Percentiles rank a stretch among this genome's conserved stretches.
Evolutionary conservation across 2,888 invertebrate genomes (phyloP).

Genomic region (Scrobipalpa costella): DNA sequence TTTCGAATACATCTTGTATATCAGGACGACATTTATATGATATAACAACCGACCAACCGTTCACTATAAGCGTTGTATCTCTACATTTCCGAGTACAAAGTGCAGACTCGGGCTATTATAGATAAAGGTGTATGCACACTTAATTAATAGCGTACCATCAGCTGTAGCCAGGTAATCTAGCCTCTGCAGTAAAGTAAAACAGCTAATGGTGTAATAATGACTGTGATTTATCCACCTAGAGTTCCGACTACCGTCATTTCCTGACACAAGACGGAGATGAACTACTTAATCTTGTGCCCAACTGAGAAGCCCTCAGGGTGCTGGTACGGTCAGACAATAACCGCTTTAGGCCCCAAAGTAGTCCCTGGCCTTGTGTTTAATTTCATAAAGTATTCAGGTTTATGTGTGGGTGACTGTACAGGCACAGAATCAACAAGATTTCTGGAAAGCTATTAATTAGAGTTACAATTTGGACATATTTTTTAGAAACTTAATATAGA

Average conservation of each 20-base stretch:
- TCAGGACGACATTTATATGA: too few relatives aligned
- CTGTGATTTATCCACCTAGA: constrained; percentile 20
- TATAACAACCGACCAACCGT: too few relatives aligned
- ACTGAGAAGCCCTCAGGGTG: constrained; percentile 10
- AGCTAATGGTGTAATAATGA: constrained; percentile 18
- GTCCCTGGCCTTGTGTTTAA: not conserved
- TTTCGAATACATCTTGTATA: too few relatives aligned
- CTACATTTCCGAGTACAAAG: not conserved
- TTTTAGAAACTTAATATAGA: too few relatives aligned
- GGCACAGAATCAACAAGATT: not conserved
- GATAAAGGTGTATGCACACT: constrained; percentile 1
- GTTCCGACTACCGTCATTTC: constrained; percentile 9
- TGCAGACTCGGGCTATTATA: not conserved
- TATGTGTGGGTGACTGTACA: not conserved
- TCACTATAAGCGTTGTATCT: not conserved
- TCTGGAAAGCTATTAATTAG: not conserved
- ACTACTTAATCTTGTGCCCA: constrained; percentile 20
- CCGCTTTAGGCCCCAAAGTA: not conserved
- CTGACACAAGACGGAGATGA: constrained; percentile 18
- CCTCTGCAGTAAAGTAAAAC: constrained; percentile 20
- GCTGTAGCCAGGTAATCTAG: constrained; percentile 41
- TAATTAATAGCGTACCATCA: not conserved
- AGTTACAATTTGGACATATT: too few relatives aligned
- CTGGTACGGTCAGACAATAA: constrained; percentile 1
- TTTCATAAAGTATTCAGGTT: not conserved